Percentiles rank a stretch among this genome's conserved stretches.
Conservation (phyloP, 2,797 vertebrate species). For the Poecilia velifera region DNA sequence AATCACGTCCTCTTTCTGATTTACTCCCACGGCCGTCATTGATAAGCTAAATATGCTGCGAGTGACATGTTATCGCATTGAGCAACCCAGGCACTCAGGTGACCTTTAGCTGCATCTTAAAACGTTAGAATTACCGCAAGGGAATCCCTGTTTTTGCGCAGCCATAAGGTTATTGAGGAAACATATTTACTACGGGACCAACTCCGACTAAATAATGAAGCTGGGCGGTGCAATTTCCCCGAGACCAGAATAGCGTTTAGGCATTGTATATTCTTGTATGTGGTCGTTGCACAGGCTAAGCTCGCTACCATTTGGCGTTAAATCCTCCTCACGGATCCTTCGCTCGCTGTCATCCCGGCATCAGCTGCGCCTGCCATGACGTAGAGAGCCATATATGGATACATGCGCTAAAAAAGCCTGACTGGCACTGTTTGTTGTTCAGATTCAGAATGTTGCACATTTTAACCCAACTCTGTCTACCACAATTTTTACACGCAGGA, state of each 20-base stretch:
- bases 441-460: background rate
- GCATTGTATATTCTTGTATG: background rate
- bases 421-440: conserved; percentile 15
- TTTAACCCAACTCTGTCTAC: conserved; percentile 1
- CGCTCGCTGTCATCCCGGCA: conserved; percentile 73
- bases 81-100: conserved; percentile 50
- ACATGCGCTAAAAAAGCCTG: conserved; percentile 51
- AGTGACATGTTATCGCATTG: conserved; percentile 2
- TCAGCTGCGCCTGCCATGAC: conserved; percentile 79
- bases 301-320: conserved; percentile 75
- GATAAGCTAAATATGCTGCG: background rate
- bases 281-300: conserved; percentile 44
- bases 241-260: background rate
- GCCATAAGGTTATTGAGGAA: conserved; percentile 28
- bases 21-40: conserved; percentile 17
- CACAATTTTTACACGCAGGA: background rate
- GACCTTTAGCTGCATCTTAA: conserved; percentile 76
- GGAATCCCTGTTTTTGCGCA: conserved; percentile 69
- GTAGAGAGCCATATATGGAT: conserved; percentile 77
- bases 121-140: conserved; percentile 63
- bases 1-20: conserved; percentile 11
- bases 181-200: conserved; percentile 18
- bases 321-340: conserved; percentile 72
- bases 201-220: background rate
- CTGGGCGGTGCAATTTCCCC: conserved; percentile 2